Evolutionary conservation across 2,113 vertebrate species (phyloP).

Genomic region (Alethe castanea): DNA sequence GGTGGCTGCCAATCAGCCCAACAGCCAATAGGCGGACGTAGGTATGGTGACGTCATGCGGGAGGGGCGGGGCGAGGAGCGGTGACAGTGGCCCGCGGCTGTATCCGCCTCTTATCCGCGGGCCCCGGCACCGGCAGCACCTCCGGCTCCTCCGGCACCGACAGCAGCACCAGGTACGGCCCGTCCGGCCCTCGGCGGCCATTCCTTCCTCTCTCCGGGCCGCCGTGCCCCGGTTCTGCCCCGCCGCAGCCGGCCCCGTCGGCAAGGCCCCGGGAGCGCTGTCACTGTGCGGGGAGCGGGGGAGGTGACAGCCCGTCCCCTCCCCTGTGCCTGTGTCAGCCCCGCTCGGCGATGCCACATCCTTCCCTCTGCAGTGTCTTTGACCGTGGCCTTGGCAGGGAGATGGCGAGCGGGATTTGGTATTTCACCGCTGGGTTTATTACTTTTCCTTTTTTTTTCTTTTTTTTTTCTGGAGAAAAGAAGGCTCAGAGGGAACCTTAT

Average conservation of each 20-base stretch:
- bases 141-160: not conserved
- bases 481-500: not conserved
- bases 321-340: not conserved
- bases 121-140: not conserved
- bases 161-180: not conserved
- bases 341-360: not conserved
- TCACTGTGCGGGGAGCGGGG: not conserved
- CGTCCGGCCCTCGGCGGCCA: fast-evolving
- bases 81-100: not conserved
- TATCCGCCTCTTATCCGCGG: not conserved
- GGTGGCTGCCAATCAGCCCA: not conserved
- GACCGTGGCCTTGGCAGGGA: not conserved
- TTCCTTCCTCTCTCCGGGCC: not conserved
- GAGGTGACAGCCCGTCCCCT: not conserved
- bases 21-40: fast-evolving
- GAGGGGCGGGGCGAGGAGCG: not conserved
- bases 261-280: not conserved
- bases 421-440: not conserved
- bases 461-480: not conserved
- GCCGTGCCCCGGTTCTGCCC: no score
- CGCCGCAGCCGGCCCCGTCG: not conserved
- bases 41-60: fast-evolving
- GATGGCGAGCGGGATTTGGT: not conserved
- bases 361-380: not conserved
- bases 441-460: fast-evolving